Evolutionary conservation across 2,113 vertebrate species (phyloP), one percentile per base, ranked within the genome.

Genomic region (Pavo muticus): DNA sequence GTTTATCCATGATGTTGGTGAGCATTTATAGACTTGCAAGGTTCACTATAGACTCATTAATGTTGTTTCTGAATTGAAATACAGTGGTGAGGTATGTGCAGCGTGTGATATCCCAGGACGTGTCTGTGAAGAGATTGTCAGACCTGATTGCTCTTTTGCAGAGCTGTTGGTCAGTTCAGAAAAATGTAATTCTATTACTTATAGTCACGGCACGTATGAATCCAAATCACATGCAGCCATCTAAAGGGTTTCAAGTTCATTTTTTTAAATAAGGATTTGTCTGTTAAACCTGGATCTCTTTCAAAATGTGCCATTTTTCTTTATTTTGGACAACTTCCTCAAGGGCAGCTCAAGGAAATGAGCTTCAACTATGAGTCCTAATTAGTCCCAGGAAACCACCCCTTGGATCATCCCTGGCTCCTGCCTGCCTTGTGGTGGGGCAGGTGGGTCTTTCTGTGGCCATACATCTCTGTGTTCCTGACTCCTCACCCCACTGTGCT

Each of bases 1-100:
- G 56, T 99, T 99, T 95, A 99, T 99, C 98, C 99, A 99, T 8
- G 99, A 99, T 48, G 99, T 99, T 5, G 99, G 99, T 99, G 94
- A 98, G 99, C 87, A 90, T 91, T 82, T 63, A 1, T 57, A 65
- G 14, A 12, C 65, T 77, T 80, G 21, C 54, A 61, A 7, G 77
- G 85, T 86, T 84, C 65, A 11, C 60, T 77, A 10, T 81, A 40
- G 39, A 11, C 56, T 83, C 52, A 23, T 88, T 77, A 37, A 29
- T 56, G 52, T 45, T 78, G n/a, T 60, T 81, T 83, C 52, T 93
- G 79, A 88, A 59, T 20, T 63, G 47, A 88, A 88, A 65, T 30
- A 2, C 6, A 8, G 7, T 61, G 57, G 60, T 76, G 79, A 85
- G 48, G 37, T 60, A 0, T 30, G 45, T 74, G 85, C 69, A 14